phyloP scores from a whole-genome alignment of 2,888 invertebrate species.

The Epicampocera succincta region DNA sequence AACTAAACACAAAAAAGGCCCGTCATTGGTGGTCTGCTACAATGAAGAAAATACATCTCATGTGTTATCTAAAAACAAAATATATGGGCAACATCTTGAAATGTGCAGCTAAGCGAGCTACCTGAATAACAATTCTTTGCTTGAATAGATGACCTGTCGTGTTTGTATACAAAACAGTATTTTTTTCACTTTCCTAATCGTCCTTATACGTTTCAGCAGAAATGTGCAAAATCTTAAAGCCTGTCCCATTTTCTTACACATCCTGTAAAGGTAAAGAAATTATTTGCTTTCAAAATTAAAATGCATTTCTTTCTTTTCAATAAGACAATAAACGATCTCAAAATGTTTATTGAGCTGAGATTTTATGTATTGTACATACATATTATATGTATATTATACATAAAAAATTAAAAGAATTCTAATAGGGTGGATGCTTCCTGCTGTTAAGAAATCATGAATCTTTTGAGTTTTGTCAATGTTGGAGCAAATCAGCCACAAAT shows the following conservation, averaged over 20 bases:
- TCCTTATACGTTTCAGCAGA: constrained; percentile 37
- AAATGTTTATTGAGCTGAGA: constrained; percentile 28
- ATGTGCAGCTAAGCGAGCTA: constrained; percentile 23
- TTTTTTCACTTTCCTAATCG: constrained; percentile 61
- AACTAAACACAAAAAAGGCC: constrained; percentile 26
- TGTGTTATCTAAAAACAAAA: constrained; percentile 22
- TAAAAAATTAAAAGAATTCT: no score
- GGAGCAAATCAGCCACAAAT: neutral
- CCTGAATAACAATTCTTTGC: constrained; percentile 25
- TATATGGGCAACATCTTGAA: constrained; percentile 5
- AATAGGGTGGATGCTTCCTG: no score
- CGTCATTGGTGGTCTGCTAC: constrained; percentile 55
- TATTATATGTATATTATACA: no score
- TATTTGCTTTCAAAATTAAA: constrained; percentile 21
- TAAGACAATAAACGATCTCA: constrained; percentile 46
- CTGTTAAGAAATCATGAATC: no score
- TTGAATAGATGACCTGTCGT: constrained; percentile 53
- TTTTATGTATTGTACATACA: no score
- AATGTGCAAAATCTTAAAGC: constrained; percentile 36
- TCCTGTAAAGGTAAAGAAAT: constrained; percentile 1
- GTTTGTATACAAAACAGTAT: constrained; percentile 45
- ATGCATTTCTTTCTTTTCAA: constrained; percentile 42
- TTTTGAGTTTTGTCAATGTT: no score
- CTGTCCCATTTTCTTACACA: neutral
- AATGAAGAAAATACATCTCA: constrained; percentile 39